Evolutionary conservation across 2,113 vertebrate species (phyloP).

Genomic region (Xenopus laevis): DNA sequence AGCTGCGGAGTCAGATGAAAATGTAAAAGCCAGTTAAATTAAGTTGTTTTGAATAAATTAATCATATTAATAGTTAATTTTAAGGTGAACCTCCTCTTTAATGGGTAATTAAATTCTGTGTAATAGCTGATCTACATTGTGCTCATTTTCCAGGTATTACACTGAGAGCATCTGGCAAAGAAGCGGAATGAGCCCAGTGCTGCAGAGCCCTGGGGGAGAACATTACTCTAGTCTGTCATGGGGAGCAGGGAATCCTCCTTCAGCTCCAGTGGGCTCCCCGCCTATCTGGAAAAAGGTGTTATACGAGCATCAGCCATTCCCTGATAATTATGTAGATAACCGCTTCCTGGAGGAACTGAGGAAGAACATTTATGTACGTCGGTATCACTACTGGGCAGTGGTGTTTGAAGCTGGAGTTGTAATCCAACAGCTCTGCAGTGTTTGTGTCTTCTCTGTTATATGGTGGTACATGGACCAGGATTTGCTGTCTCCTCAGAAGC

Average conservation of each 20-base stretch:
- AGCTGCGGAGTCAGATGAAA: no score
- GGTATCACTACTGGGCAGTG: constrained; percentile 83
- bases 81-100: no score
- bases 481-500: constrained; percentile 70
- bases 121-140: no score
- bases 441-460: constrained; percentile 83
- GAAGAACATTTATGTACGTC: constrained; percentile 81
- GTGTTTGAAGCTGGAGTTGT: constrained; percentile 86
- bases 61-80: no score
- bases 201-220: background rate
- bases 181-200: no score
- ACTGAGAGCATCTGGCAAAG: no score
- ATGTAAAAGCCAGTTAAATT: no score
- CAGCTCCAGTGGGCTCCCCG: background rate
- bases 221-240: background rate
- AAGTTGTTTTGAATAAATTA: no score
- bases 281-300: constrained; percentile 82
- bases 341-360: constrained; percentile 87
- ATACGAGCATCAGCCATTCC: constrained; percentile 85
- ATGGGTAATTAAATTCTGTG: no score
- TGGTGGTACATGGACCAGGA: constrained; percentile 95
- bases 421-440: constrained; percentile 88
- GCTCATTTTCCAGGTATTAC: no score
- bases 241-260: background rate
- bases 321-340: constrained; percentile 91